These are phyloP conservation scores for Lepidocolaptes lacrymiger DNA, from an alignment of 2,797 vertebrate genomes.

Conservation along the genomic window DNA sequence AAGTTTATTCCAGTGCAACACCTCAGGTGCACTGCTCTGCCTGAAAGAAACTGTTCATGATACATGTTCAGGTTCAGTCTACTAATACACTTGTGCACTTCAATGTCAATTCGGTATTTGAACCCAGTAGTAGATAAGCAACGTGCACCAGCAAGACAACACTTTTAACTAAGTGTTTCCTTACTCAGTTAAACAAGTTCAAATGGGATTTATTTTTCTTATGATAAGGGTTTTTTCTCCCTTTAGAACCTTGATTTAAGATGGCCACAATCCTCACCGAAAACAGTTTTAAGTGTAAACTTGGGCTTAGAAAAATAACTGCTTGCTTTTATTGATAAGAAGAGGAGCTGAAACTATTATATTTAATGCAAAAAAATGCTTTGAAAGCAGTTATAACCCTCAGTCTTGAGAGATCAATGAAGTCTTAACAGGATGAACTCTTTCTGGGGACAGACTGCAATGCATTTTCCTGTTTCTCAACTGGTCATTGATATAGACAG, in stretches of 20 bases:
- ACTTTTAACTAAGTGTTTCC: not conserved
- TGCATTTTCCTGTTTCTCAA: not conserved
- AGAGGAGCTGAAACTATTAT: not conserved
- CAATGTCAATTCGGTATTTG: not conserved
- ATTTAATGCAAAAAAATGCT: not conserved
- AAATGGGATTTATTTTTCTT: not conserved
- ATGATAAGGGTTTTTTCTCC: rapidly evolving
- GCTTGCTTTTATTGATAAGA: not conserved
- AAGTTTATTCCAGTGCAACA: not conserved
- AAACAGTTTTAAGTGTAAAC: not conserved
- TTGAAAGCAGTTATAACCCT: not conserved
- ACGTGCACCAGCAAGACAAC: not conserved
- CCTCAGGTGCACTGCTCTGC: not conserved
- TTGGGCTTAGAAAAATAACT: not conserved
- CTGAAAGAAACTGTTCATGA: not conserved
- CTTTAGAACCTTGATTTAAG: not conserved
- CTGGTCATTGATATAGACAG: not conserved
- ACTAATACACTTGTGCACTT: not conserved
- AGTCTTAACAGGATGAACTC: not conserved
- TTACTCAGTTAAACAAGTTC: not conserved
- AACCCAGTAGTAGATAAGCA: not conserved
- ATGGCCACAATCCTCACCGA: not conserved
- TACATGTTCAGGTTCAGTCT: not conserved
- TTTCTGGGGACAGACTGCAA: not conserved
- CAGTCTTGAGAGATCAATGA: not conserved